Evolutionary conservation across 2,888 invertebrate species (phyloP), one percentile per base, ranked within the genome.

Genomic region (Callimorpha dominula): DNA sequence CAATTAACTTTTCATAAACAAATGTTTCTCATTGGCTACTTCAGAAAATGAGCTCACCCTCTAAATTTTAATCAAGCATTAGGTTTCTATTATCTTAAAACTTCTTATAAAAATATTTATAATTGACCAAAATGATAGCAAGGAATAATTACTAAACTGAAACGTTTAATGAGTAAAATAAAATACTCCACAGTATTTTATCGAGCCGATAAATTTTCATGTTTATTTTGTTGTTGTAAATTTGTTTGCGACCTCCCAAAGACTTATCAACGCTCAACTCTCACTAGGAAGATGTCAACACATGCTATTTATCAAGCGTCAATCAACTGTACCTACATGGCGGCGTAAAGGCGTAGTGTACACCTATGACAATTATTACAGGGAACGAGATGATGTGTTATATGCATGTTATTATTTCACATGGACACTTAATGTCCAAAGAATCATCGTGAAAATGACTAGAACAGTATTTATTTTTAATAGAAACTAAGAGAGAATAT

Each of bases 271-370:
- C 85, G 85, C 85, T 85, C 85, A 81, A 87, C 88, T 88, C 90
- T 89, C 87, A 87, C 89, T 87, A 82, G 87, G 84, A 86, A 88
- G 87, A 92, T 91, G 92, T 91, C 92, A 90, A 90, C 90, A 86
- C 85, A 87, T 88, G 87, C 87, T 88, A 88, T 92, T 90, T 92
- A 93, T 93, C 92, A 89, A 83, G 87, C 85, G 90, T 91, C 92
- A 90, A 87, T 91, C 91, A 90, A 86, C 87, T 79, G 78, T 78
- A 85, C 85, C 83, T 83, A 85, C 84, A 83, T 86, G 85, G 82
- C 79, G 80, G 84, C 69, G 77, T 77, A 76, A 81, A 78, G 85
- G 81, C 84, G 74, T 70, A 80, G 78, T 79, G 71, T 77, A 84
- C 71, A 79, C 72, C 74, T n/a, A 20, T 79, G 72, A 67, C 73